These are phyloP conservation scores for Anguilla rostrata DNA, from an alignment of 2,113 vertebrate genomes.

Conservation along the genomic window DNA sequence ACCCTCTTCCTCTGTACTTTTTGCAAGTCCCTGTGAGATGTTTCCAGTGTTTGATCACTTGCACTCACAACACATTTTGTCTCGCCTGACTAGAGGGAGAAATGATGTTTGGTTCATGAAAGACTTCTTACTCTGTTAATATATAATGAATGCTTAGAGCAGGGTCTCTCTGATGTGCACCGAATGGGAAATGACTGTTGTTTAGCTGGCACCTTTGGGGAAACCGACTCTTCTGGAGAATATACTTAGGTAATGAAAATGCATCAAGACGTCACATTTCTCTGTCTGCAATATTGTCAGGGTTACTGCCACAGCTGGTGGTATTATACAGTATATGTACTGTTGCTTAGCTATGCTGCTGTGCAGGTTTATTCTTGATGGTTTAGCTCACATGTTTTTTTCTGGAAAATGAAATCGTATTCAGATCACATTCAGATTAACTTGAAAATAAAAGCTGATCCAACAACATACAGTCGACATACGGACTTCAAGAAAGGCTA, in stretches of 20 bases:
- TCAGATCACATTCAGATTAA: not conserved
- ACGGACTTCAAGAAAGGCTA: not conserved
- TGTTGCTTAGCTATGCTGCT: not conserved
- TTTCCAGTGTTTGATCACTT: constrained; percentile 16
- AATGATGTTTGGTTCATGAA: not conserved
- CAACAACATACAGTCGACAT: not conserved
- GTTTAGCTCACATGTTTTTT: not conserved
- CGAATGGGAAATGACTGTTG: not conserved
- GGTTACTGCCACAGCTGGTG: not conserved
- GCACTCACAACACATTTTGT: not conserved
- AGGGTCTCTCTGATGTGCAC: not conserved
- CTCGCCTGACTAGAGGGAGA: constrained; percentile 4
- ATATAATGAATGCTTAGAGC: constrained; percentile 5
- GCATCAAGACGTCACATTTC: not conserved
- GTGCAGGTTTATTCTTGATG: not conserved
- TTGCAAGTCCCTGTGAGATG: constrained; percentile 17
- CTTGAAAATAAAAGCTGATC: not conserved
- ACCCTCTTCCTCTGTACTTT: not conserved
- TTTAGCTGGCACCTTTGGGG: not conserved
- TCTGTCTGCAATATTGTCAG: not conserved
- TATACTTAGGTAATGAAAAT: not conserved
- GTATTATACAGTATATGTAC: not conserved
- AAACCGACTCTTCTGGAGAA: not conserved
- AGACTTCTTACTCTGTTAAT: constrained; percentile 10
- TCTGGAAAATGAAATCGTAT: not conserved